A percentile compares a stretch with the other conserved stretches of the same genome.
These are phyloP conservation scores for Eulemur albifrons DNA, from an alignment of 2,797 vertebrate genomes.

Conservation along the genomic window DNA sequence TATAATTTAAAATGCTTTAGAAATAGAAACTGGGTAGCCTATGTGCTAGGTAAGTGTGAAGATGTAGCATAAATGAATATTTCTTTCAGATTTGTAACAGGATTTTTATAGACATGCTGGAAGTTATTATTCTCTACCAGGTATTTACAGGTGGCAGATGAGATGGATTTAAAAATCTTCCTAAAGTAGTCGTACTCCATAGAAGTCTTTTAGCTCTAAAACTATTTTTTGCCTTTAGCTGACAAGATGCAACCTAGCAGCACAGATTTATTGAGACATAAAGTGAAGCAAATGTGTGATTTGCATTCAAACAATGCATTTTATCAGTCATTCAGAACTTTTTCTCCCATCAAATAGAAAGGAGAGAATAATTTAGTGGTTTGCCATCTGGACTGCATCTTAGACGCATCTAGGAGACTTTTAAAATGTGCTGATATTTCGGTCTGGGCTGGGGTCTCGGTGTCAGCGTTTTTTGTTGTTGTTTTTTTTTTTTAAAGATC, in stretches of 20 bases:
- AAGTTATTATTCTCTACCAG: background rate
- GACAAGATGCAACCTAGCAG: background rate
- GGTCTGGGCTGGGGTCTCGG: background rate
- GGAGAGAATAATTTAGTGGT: background rate
- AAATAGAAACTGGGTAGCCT: background rate
- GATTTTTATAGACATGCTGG: background rate
- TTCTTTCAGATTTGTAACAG: conserved; percentile 8
- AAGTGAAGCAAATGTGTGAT: background rate
- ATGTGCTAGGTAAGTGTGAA: background rate
- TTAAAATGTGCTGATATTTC: background rate
- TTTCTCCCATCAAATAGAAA: background rate
- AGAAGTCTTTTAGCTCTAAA: background rate
- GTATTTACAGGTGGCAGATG: background rate
- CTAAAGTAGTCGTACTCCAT: background rate
- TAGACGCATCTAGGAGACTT: background rate
- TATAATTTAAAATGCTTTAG: background rate
- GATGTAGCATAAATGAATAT: background rate
- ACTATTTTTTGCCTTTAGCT: background rate
- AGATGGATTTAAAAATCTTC: conserved; percentile 9
- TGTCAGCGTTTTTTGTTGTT: too few species aligned
- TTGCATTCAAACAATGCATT: background rate
- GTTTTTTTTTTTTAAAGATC: background rate
- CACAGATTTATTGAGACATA: conserved; percentile 26
- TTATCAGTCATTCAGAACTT: background rate
- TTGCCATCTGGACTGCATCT: background rate